Evolutionary conservation across 2,888 invertebrate species (phyloP), one percentile per base, ranked within the genome.

Genomic region (Atrina japonica): DNA sequence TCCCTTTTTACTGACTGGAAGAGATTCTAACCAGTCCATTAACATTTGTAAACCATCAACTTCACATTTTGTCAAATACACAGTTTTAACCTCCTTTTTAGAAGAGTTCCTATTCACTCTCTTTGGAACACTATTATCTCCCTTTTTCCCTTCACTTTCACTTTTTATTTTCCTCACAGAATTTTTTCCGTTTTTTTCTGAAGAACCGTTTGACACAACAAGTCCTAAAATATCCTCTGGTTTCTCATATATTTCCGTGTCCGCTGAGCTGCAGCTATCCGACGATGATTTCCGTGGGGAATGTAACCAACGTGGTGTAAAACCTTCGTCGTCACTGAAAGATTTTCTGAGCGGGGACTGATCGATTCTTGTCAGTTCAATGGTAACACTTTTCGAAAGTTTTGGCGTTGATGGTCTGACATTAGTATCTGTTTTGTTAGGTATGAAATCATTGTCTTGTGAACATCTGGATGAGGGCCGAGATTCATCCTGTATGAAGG

Each of bases 1-100:
- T 67, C 95, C 96, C 90, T 97, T 97, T 87, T 96, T 96, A 71
- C 95, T 95, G 0, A 95, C 94, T 16, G 98, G 96, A 85, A 98
- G 91, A 88, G 95, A 95, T 88, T 97, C 96, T 21, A 98, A 92
- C 92, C 96, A 97, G 93, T 96, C 94, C 23, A 97, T 96, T 81
- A 98, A 73, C 61, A 80, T 78, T 18, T 68, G 96, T 41, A 90
- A 76, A 5, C 90, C 90, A 45, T 86, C 80, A 29, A 88, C 56
- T 76, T 90, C 90, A 69, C 75, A 85, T 52, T 78, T 77, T 7
- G 88, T 88, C 70, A 89, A 68, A 66, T 86, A 77, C 6, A 81
- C 63, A 64, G 76, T 77, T 60, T 80, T 83, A 41, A 65, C 73
- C 45, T 67, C 76, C 59, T 49, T 72, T 71, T 72, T 79, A 23